Conservation (phyloP, 1,140 invertebrate genomes). For the Drosophila willistoni region DNA sequence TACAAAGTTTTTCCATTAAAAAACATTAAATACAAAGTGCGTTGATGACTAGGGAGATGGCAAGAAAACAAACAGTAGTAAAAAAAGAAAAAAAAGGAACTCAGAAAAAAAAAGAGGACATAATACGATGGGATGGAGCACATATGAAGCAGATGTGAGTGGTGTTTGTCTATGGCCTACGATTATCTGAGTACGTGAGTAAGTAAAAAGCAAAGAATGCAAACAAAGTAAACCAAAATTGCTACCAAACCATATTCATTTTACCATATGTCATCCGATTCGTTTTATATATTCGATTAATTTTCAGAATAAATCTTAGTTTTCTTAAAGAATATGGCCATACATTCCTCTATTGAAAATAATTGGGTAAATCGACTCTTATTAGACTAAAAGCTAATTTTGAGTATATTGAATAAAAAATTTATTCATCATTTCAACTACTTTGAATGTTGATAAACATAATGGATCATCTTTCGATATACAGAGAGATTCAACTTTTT, state of each 20-base stretch:
- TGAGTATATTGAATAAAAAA: too few relatives aligned
- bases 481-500: constrained; percentile 30
- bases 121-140: constrained; percentile 29
- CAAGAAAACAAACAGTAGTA: constrained; percentile 49
- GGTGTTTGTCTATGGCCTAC: constrained; percentile 19
- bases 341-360: too few relatives aligned
- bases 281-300: too few relatives aligned
- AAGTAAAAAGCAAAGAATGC: constrained; percentile 19
- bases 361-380: too few relatives aligned
- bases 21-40: constrained; percentile 65
- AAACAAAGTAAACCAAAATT: constrained; percentile 20
- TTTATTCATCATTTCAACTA: neutral
- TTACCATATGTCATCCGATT: neutral
- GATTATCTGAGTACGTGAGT: constrained; percentile 23
- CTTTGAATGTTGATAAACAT: constrained; percentile 15
- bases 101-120: constrained; percentile 29
- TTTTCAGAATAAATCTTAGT: too few relatives aligned
- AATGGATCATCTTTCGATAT: constrained; percentile 45
- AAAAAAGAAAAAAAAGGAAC: constrained; percentile 26
- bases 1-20: constrained; percentile 66
- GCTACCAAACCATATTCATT: neutral
- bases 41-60: constrained; percentile 36
- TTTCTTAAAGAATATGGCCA: too few relatives aligned
- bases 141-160: constrained; percentile 19
- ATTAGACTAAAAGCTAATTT: too few relatives aligned